Evolutionary conservation across 1,140 invertebrate genomes (phyloP).

Genomic region (Anadara kagoshimensis): DNA sequence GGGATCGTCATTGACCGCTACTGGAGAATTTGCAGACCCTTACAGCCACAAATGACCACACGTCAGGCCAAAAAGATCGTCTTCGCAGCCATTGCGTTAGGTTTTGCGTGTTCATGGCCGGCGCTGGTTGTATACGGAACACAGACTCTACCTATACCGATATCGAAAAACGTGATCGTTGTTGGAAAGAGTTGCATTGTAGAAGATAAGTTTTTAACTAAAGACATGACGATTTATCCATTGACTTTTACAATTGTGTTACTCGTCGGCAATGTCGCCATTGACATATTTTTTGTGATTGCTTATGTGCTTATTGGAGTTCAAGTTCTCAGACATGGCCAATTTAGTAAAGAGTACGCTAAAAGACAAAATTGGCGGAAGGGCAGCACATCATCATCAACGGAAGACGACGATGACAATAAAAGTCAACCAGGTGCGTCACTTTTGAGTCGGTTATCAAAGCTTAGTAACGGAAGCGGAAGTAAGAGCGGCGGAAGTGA

Average conservation of each 20-base stretch:
- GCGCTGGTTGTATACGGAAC: constrained; percentile 53
- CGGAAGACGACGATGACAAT: constrained; percentile 21
- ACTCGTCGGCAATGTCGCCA: constrained; percentile 42
- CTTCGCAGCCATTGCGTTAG: constrained; percentile 29
- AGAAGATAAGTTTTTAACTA: constrained; percentile 30
- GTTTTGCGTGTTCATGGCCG: constrained; percentile 50
- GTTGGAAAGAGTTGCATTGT: constrained; percentile 40
- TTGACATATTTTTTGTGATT: constrained; percentile 27
- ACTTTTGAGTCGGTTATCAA: too few relatives aligned
- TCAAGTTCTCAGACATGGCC: constrained; percentile 31
- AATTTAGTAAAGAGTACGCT: constrained; percentile 4
- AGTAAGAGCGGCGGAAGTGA: too few relatives aligned
- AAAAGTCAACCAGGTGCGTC: background rate
- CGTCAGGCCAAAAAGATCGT: constrained; percentile 45
- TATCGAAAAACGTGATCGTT: constrained; percentile 17
- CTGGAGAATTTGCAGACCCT: constrained; percentile 54
- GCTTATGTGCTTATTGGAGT: constrained; percentile 21
- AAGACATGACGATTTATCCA: constrained; percentile 24
- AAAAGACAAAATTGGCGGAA: constrained; percentile 7
- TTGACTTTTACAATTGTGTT: constrained; percentile 48
- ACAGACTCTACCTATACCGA: constrained; percentile 23
- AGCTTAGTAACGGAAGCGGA: too few relatives aligned
- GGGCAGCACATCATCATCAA: constrained; percentile 6
- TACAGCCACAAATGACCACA: constrained; percentile 30
- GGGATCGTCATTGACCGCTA: constrained; percentile 58